Conservation (phyloP, 2,113 vertebrate species). For the Phrynosoma platyrhinos region DNA sequence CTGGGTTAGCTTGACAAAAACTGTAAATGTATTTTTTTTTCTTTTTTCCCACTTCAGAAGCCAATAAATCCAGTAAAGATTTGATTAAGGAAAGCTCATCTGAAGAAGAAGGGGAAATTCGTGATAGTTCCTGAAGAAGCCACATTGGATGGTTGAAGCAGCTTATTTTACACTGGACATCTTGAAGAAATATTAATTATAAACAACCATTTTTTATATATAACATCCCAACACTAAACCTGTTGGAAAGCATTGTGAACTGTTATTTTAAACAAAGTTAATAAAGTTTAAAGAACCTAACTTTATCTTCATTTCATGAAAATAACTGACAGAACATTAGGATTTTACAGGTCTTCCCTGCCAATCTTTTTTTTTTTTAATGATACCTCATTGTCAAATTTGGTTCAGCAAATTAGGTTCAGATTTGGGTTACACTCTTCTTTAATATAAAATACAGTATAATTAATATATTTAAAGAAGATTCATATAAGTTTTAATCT, state of each 20-base stretch:
- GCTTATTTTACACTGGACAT: slow-evolving; percentile 24
- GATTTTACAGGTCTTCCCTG: not conserved
- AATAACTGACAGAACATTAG: not conserved
- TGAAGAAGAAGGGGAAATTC: slow-evolving; percentile 73
- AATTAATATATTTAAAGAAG: no score
- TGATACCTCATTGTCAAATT: no score
- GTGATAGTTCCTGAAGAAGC: slow-evolving; percentile 56
- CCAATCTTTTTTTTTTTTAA: no score
- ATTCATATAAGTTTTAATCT: no score
- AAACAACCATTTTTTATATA: slow-evolving; percentile 23
- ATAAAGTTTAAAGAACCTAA: slow-evolving; percentile 11
- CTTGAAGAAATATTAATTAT: slow-evolving; percentile 16
- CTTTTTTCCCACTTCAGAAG: slow-evolving; percentile 63
- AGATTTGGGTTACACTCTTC: no score
- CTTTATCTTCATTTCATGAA: not conserved
- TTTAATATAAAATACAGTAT: no score
- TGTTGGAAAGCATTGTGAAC: not conserved
- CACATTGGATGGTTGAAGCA: slow-evolving; percentile 24
- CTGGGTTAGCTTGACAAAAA: not conserved
- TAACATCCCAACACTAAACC: not conserved
- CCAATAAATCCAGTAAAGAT: slow-evolving; percentile 66
- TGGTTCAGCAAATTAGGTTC: no score
- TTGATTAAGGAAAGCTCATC: slow-evolving; percentile 63
- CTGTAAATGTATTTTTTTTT: slow-evolving; percentile 19
- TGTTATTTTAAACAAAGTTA: not conserved